Evolutionary conservation across 2,113 vertebrate species (phyloP), one percentile per base, ranked within the genome.

Genomic region (Desmodus rotundus): DNA sequence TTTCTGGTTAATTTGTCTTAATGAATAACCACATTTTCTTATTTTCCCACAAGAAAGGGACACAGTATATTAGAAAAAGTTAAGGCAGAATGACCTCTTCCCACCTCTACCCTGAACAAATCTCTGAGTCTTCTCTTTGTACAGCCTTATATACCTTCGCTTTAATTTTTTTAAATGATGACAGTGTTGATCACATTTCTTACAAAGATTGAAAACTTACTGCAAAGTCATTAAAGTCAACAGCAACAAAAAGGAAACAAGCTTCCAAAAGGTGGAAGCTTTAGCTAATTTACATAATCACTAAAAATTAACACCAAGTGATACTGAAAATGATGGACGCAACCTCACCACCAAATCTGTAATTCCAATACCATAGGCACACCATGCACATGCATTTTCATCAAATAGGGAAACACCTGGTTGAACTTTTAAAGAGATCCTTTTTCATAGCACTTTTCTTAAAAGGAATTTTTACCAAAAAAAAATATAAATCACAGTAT

Each of bases 1-100:
- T 96, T 97, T n/a, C 83, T 95, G 52, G 13, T 80, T 95, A 85
- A 0, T 5, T 0, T n/a, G 14, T 63, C 41, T 86, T 96, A 96
- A 91, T 50, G 52, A 80, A 96, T 93, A 4, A 15, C n/a, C 56
- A 72, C 0, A 0, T 92, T 94, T 93, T 95, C 77, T 77, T 58
- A 0, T 84, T 97, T 97, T 91, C 85, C 73, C 28, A 0, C 0
- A 82, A 86, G 28, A 87, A 91, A 80, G 50, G 3, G 91, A 50
- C 12, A 45, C 20, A 2, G 24, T 52, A 2, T 41, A 87, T 77
- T 8, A 83, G 11, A 28, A 82, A 63, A 63, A 72, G 38, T 24
- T 83, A 92, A 33, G 8, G 5, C 41, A 82, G 9, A 95, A 41
- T 5, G 0, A 5, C 72, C 52, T 3, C 14, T 15, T 76, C 58